Conservation (phyloP, 2,888 invertebrate genomes). For the Melieria picta region DNA sequence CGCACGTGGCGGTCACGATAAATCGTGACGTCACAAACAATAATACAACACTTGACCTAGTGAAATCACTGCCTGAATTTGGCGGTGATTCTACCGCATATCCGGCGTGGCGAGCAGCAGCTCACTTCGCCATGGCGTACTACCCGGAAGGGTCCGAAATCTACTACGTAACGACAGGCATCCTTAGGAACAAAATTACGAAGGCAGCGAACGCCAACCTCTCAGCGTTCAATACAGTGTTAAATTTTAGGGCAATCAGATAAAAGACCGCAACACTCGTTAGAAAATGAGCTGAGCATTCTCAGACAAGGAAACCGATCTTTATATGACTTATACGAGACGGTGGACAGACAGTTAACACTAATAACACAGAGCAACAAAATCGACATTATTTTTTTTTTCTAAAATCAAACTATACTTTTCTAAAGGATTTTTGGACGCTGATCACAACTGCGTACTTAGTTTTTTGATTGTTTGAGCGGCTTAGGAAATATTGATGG, state of each 20-base stretch:
- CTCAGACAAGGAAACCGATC: constrained; percentile 30
- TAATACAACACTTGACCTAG: neutral
- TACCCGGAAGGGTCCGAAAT: neutral
- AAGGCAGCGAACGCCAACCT: constrained; percentile 20
- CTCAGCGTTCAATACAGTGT: constrained; percentile 17
- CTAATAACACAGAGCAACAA: too few relatives aligned
- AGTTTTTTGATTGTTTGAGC: too few relatives aligned
- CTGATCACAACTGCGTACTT: too few relatives aligned
- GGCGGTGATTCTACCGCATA: neutral
- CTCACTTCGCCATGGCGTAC: neutral
- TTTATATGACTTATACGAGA: constrained; percentile 28
- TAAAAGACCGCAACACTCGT: constrained; percentile 11
- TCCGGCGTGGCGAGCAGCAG: neutral
- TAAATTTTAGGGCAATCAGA: constrained; percentile 25
- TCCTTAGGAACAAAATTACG: constrained; percentile 17
- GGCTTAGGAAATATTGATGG: too few relatives aligned
- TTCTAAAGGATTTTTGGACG: too few relatives aligned
- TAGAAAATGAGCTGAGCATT: constrained; percentile 18
- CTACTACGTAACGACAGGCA: constrained; percentile 3
- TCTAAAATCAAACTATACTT: too few relatives aligned
- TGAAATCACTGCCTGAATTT: neutral
- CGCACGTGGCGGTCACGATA: constrained; percentile 1
- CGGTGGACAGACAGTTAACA: constrained; percentile 18
- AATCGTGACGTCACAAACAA: neutral
- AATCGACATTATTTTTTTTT: too few relatives aligned